Evolutionary conservation across 1,140 invertebrate genomes (phyloP).

Genomic region (Trachymyrmex septentrionalis): DNA sequence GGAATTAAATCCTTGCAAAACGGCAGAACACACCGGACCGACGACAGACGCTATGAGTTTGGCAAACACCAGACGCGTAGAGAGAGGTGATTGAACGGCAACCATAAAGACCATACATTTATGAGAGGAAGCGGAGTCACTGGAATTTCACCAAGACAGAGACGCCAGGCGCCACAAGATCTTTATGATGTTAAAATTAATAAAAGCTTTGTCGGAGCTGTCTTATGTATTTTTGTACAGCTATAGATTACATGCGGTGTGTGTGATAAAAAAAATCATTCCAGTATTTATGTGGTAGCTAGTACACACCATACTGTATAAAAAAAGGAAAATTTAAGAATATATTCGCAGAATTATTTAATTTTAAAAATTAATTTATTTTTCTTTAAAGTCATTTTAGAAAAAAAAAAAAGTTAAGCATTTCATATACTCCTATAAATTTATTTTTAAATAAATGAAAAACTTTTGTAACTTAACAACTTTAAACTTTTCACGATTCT

Average conservation of each 20-base stretch:
- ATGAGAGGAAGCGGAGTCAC: slow-evolving; percentile 60
- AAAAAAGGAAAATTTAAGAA: no score
- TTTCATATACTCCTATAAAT: no score
- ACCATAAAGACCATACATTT: slow-evolving; percentile 56
- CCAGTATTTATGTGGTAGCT: no score
- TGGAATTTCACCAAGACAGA: slow-evolving; percentile 67
- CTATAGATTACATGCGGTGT: background rate
- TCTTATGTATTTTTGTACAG: slow-evolving; percentile 20
- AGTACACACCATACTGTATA: no score
- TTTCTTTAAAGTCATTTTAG: no score
- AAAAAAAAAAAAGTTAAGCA: no score
- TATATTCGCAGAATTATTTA: background rate
- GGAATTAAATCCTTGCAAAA: slow-evolving; percentile 50
- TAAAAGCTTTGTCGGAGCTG: slow-evolving; percentile 17
- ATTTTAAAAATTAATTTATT: background rate
- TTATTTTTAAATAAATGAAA: no score
- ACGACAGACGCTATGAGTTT: slow-evolving; percentile 60
- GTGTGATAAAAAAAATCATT: background rate
- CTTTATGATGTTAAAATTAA: slow-evolving; percentile 63
- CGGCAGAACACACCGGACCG: slow-evolving; percentile 37
- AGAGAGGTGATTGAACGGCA: slow-evolving; percentile 66
- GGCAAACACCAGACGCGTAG: slow-evolving; percentile 65
- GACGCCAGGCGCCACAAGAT: slow-evolving; percentile 18
- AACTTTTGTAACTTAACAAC: background rate
- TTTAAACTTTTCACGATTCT: background rate